Base-by-base conservation (phyloP, 2,888 invertebrate species). In the Synergus itoensis region DNA sequence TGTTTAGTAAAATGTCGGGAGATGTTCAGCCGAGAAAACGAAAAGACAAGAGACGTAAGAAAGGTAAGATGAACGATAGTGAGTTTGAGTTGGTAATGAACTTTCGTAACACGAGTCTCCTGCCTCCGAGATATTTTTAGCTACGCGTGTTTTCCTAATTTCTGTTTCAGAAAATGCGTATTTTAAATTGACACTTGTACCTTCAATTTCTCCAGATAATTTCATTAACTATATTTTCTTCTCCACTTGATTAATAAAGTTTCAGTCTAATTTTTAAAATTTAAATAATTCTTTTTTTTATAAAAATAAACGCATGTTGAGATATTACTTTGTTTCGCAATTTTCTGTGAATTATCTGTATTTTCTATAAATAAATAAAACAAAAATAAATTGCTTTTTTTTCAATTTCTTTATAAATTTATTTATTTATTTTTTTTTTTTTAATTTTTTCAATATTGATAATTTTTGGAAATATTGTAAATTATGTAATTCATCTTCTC, bases 21-120 rank as follows among this genome's bases (percentile, higher is more conserved):
- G 97, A 97, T 93, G 96, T 96, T 88, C 97, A 97, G 93, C 96
- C 96, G 90, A 95, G 96, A 90, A 97, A 96, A 93, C 95, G 97
- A 88, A 97, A 96, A 93, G 97, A 97, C 92, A 97, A 96, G 93
- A 95, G 95, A 92, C 95, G 95, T 91, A 96, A 95, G 93, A 97
- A 96, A 95, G 96, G 97, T 97, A 94, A 18, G 36, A 94, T 77
- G 60, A 48, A 53, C 48, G 53, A 77, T 81, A 79, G 75, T 53
- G 65, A 73, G 43, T 11, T 64, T 28, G 73, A 48, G 73, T 40
- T 73, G 73, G 73, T 73, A 73, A 73, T 73, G 73, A 28, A 84
- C 84, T 89, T 89, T 88, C 86, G 87, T 88, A 89, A 90, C 85
- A 83, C 84, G 69, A 78, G 78, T 84, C 82, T 79, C 79, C 80